Base-by-base conservation (phyloP, 2,888 invertebrate genomes). In the Poecilobothrus nobilitatus region DNA sequence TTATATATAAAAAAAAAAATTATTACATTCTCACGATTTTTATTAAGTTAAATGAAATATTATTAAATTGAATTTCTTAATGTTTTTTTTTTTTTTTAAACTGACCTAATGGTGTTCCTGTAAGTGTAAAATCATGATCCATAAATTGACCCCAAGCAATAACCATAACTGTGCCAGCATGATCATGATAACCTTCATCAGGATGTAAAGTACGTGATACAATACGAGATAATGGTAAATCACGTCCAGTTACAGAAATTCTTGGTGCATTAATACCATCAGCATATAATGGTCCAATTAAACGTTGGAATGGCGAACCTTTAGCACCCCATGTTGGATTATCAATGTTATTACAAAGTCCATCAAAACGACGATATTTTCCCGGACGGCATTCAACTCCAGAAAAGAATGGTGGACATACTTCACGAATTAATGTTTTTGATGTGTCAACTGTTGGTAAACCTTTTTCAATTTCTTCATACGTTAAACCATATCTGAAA, bases 91-190 rank as follows among this genome's bases (percentile, higher is more conserved):
- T 34, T 8, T 8, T 7, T 10, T 10, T 37, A 33, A 68, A 73
- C 83, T 82, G 84, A 94, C 94, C 94, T 72, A 94, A 84, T 64
- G 94, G 93, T 34, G 94, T 94, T 73, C 87, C 94, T 69, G 94
- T 94, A 62, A 94, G 86, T 7, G 94, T 94, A 76, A 92, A 92
- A 81, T 95, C 95, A 84, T 95, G 95, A 82, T 95, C 95, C 89
- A 95, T 93, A 83, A 95, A 94, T 83, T 95, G 95, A 75, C 95
- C 95, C 95, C 95, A 95, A 69, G 94, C 94, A 72, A 80, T 81
- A 66, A 95, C 89, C 91, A 95, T 92, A 75, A 94, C 93, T 41
- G 95, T 95, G 67, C 94, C 94, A 37, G 94, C 94, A 82, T 94
- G 94, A 82, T 95, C 95, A 79, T 95, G 94, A 84, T 89, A 94